Evolutionary conservation across 1,140 invertebrate genomes (phyloP).

Genomic region (Parasteatoda tepidariorum): DNA sequence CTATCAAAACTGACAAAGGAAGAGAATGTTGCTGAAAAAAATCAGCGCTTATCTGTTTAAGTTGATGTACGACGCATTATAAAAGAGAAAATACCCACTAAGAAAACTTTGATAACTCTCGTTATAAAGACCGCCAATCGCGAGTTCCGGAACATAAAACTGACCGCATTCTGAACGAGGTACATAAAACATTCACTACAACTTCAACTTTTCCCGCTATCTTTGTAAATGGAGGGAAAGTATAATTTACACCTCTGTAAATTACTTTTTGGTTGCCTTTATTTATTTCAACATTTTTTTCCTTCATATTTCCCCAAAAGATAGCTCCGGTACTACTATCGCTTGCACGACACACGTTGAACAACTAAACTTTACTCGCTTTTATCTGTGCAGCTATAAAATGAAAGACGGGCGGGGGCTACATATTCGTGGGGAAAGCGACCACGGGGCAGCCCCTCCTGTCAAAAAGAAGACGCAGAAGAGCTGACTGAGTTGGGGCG

Average conservation of each 20-base stretch:
- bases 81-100: too few relatives aligned
- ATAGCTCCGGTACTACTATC: conserved; percentile 35
- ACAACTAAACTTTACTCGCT: background rate
- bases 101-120: conserved; percentile 46
- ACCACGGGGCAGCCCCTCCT: conserved; percentile 7
- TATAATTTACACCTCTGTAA: conserved; percentile 57
- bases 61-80: conserved; percentile 40
- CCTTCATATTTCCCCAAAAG: conserved; percentile 11
- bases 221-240: background rate
- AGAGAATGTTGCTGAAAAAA: background rate
- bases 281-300: conserved; percentile 20
- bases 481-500: conserved; percentile 32
- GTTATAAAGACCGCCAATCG: conserved; percentile 48
- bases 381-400: conserved; percentile 46
- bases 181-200: conserved; percentile 6
- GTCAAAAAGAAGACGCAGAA: conserved; percentile 22
- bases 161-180: conserved; percentile 37
- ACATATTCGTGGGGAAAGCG: background rate
- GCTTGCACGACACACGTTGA: conserved; percentile 31
- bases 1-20: background rate
- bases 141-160: conserved; percentile 39
- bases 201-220: conserved; percentile 25
- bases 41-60: conserved; percentile 19
- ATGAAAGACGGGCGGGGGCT: conserved; percentile 2
- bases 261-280: conserved; percentile 14